phyloP scores from a whole-genome alignment of 2,888 invertebrate genomes.

The Sarcophaga carnaria region DNA sequence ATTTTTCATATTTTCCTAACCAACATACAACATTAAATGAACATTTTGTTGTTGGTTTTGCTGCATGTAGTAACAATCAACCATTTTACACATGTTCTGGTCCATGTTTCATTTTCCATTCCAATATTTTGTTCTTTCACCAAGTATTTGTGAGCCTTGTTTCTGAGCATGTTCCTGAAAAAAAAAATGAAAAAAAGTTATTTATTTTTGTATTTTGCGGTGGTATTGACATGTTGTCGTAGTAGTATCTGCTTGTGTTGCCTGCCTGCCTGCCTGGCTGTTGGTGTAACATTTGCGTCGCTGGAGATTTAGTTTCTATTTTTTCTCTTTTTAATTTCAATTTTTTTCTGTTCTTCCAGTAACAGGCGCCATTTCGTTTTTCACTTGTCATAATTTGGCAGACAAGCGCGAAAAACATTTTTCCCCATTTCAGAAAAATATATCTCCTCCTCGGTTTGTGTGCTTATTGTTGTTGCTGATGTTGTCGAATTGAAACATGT shows the following conservation, averaged over 20 bases:
- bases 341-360: constrained; percentile 35
- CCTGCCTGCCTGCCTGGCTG: constrained; percentile 18
- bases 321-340: neutral
- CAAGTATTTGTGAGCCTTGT: constrained; percentile 30
- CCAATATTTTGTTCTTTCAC: constrained; percentile 11
- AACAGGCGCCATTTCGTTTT: constrained; percentile 67
- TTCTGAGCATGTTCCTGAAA: constrained; percentile 29
- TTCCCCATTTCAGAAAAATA: neutral
- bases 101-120: constrained; percentile 54
- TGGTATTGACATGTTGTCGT: constrained; percentile 44
- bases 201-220: too few relatives aligned
- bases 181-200: neutral
- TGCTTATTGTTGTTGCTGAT: constrained; percentile 46
- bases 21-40: constrained; percentile 27
- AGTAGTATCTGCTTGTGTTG: neutral
- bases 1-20: constrained; percentile 29
- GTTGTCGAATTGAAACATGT: constrained; percentile 56
- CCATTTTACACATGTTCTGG: constrained; percentile 64
- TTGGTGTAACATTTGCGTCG: constrained; percentile 59
- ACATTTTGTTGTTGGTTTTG: neutral
- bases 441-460: neutral
- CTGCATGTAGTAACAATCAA: constrained; percentile 36
- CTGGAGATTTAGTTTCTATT: constrained; percentile 49
- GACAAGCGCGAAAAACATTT: constrained; percentile 70
- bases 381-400: constrained; percentile 71